phyloP scores from a whole-genome alignment of 2,888 invertebrate genomes.

The Crioceris asparagi region DNA sequence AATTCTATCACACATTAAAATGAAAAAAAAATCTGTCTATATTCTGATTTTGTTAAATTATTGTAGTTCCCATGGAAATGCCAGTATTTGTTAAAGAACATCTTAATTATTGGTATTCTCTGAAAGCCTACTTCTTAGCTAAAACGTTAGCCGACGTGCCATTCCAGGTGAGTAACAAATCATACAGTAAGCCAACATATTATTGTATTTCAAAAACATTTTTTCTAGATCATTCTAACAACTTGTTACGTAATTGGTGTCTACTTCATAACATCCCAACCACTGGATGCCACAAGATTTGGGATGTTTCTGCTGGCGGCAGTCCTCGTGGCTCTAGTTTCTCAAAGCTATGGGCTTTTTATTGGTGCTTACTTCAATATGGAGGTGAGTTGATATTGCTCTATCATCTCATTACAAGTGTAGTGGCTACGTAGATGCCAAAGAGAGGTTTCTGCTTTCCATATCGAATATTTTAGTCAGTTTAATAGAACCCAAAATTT shows the following conservation, averaged over 20 bases:
- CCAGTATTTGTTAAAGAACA: slow-evolving; percentile 90
- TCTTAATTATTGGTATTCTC: slow-evolving; percentile 93
- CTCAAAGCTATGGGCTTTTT: slow-evolving; percentile 83
- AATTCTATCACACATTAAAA: neutral
- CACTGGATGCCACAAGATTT: slow-evolving; percentile 75
- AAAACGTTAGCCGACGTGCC: slow-evolving; percentile 94
- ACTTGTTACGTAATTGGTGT: slow-evolving; percentile 76
- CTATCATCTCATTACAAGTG: too few relatives aligned
- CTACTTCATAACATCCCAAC: slow-evolving; percentile 93
- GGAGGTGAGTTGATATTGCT: too few relatives aligned
- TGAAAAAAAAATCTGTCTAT: neutral
- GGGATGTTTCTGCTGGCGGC: slow-evolving; percentile 66
- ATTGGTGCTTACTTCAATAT: slow-evolving; percentile 88
- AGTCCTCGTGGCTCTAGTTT: slow-evolving; percentile 79
- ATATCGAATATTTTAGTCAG: too few relatives aligned
- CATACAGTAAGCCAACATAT: neutral
- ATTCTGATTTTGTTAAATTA: neutral
- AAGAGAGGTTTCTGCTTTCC: too few relatives aligned
- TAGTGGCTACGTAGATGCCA: too few relatives aligned
- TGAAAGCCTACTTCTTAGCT: slow-evolving; percentile 93
- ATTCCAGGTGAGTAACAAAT: slow-evolving; percentile 63
- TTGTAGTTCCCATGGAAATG: slow-evolving; percentile 88
- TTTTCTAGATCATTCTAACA: slow-evolving; percentile 69
- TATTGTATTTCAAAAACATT: slow-evolving; percentile 5
- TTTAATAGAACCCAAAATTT: too few relatives aligned